Percentiles rank a stretch among this genome's conserved stretches.
Conservation (phyloP, 2,113 vertebrate species). For the Chaetops frenatus region DNA sequence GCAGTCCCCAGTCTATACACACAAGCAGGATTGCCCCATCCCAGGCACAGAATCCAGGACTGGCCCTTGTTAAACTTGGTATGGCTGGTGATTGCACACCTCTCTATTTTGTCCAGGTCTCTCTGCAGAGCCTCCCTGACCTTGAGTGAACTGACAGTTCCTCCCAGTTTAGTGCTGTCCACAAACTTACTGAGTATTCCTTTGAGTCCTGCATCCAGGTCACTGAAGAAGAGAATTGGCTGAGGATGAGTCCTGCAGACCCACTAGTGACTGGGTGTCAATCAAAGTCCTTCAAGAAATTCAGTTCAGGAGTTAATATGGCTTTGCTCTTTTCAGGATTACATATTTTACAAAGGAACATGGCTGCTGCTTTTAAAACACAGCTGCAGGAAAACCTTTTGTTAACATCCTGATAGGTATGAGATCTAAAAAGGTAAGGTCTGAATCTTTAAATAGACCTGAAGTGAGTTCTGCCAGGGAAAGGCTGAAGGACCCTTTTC, state of each 20-base stretch:
- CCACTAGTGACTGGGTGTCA: background rate
- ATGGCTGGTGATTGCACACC: background rate
- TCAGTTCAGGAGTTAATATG: background rate
- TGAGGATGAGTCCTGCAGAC: background rate
- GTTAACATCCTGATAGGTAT: background rate
- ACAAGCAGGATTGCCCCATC: background rate
- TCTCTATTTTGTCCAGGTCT: background rate
- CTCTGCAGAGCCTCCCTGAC: background rate
- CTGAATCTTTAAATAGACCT: background rate
- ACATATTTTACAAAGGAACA: background rate
- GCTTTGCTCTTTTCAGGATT: background rate
- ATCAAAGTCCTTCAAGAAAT: background rate
- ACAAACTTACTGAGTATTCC: background rate
- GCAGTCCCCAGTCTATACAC: background rate
- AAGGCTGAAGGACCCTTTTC: background rate
- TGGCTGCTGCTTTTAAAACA: background rate
- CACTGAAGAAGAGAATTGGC: background rate
- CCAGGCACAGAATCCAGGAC: background rate
- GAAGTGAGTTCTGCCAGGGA: background rate
- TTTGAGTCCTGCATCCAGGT: background rate
- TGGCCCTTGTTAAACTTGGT: background rate
- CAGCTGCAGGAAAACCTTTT: background rate
- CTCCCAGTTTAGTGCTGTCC: background rate
- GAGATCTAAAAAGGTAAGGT: background rate
- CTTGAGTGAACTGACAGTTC: background rate